Percentiles rank a stretch among this genome's conserved stretches.
Evolutionary conservation across 2,797 vertebrate genomes (phyloP).

Genomic region (Anguilla obscura): DNA sequence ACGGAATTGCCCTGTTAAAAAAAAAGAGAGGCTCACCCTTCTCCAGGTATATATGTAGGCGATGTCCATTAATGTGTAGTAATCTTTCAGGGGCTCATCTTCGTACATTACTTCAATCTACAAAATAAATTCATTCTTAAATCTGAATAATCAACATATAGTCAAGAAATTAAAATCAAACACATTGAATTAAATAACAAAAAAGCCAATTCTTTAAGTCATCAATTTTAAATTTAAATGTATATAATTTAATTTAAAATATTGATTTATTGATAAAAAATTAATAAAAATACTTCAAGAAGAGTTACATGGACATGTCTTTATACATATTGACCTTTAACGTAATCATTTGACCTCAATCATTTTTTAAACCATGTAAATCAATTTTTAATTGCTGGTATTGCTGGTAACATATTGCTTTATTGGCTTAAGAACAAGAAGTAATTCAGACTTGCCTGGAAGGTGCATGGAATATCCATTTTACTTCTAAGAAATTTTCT

Average conservation of each 20-base stretch:
- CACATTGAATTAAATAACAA: neutral
- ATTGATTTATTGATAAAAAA: neutral
- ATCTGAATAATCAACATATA: neutral
- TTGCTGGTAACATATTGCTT: neutral
- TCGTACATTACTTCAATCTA: conserved; percentile 97
- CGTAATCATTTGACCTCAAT: neutral
- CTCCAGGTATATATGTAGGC: conserved; percentile 98
- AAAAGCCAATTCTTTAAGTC: neutral
- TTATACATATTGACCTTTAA: neutral
- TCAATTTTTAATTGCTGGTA: neutral
- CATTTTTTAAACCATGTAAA: neutral
- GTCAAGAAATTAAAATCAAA: conserved; percentile 1
- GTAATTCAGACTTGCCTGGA: conserved; percentile 77
- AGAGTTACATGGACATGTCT: neutral
- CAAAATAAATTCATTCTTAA: neutral
- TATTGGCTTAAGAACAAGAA: neutral
- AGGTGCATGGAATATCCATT: conserved; percentile 97
- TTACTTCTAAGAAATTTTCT: conserved; percentile 98
- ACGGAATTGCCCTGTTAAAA: neutral
- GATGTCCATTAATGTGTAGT: conserved; percentile 98
- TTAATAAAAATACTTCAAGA: neutral
- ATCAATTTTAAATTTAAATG: neutral
- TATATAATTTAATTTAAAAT: neutral
- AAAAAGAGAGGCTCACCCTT: conserved; percentile 75
- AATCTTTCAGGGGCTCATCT: conserved; percentile 94